Percentiles rank a stretch among this genome's conserved stretches.
These are phyloP conservation scores for Rachycentron canadum DNA, from an alignment of 2,797 vertebrate genomes.

Conservation along the genomic window DNA sequence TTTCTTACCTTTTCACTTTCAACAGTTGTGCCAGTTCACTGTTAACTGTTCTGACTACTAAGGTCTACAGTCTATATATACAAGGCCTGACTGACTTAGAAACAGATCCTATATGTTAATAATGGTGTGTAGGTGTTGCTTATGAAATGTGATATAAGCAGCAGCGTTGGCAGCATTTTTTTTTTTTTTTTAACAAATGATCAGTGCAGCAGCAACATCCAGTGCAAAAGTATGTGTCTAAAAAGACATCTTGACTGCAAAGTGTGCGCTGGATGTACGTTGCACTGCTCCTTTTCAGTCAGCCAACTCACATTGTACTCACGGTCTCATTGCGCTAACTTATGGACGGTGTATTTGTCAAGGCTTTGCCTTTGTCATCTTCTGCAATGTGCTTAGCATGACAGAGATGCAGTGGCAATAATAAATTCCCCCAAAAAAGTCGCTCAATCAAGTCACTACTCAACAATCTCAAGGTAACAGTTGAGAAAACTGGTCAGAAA, in stretches of 20 bases:
- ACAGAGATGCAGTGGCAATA: neutral
- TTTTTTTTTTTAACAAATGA: neutral
- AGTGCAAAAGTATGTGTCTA: neutral
- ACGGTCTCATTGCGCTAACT: neutral
- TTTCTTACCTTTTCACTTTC: neutral
- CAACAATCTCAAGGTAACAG: too few relatives aligned
- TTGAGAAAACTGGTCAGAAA: too few relatives aligned
- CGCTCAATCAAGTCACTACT: neutral
- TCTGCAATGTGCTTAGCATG: neutral
- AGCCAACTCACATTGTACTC: neutral
- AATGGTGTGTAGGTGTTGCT: neutral
- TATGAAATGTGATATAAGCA: neutral
- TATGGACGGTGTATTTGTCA: neutral
- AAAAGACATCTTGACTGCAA: neutral
- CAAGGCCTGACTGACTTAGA: neutral
- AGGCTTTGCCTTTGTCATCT: neutral
- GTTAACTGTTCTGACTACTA: too few relatives aligned
- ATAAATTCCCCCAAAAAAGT: neutral
- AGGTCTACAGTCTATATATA: neutral
- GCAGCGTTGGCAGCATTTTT: neutral
- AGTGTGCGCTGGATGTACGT: neutral
- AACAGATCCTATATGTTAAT: conserved; percentile 2
- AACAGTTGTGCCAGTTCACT: neutral
- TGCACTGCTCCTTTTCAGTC: neutral
- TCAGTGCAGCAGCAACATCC: conserved; percentile 7